Evolutionary conservation across 1,140 invertebrate species (phyloP).

Genomic region (Rhizoglyphus robini): DNA sequence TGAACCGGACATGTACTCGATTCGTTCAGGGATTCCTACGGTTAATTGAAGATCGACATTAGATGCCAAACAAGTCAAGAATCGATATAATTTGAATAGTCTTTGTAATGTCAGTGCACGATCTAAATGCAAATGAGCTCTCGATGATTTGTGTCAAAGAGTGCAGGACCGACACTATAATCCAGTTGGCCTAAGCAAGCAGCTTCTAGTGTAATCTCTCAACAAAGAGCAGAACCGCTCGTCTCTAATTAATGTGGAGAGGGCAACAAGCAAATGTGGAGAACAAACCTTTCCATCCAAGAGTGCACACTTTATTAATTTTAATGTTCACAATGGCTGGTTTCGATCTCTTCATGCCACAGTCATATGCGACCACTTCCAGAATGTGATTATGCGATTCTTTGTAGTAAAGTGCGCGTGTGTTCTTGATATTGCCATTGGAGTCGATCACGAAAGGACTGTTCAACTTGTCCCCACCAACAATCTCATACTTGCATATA

Average conservation of each 20-base stretch:
- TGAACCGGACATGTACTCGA: conserved; percentile 74
- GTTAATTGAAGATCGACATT: no score
- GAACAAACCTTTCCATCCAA: conserved; percentile 58
- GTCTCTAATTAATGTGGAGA: no score
- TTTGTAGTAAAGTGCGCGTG: conserved; percentile 75
- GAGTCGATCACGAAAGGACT: conserved; percentile 81
- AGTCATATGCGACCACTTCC: conserved; percentile 87
- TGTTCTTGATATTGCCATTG: conserved; percentile 75
- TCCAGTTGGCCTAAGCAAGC: not conserved
- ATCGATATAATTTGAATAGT: conserved; percentile 8
- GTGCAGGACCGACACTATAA: not conserved
- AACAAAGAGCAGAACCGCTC: no score
- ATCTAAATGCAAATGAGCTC: conserved; percentile 12
- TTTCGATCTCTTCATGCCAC: conserved; percentile 67
- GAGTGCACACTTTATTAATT: conserved; percentile 57
- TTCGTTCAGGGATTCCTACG: conserved; percentile 67
- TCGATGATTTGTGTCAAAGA: not conserved
- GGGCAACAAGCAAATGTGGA: no score
- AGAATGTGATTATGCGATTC: conserved; percentile 86
- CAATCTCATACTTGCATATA: conserved; percentile 89
- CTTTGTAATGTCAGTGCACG: not conserved
- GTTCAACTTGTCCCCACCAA: conserved; percentile 41
- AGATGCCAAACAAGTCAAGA: conserved; percentile 22
- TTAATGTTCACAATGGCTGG: conserved; percentile 89
- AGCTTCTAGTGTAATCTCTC: no score